Base-by-base conservation (phyloP, 2,797 vertebrate species). In the Sebastes reedi region DNA sequence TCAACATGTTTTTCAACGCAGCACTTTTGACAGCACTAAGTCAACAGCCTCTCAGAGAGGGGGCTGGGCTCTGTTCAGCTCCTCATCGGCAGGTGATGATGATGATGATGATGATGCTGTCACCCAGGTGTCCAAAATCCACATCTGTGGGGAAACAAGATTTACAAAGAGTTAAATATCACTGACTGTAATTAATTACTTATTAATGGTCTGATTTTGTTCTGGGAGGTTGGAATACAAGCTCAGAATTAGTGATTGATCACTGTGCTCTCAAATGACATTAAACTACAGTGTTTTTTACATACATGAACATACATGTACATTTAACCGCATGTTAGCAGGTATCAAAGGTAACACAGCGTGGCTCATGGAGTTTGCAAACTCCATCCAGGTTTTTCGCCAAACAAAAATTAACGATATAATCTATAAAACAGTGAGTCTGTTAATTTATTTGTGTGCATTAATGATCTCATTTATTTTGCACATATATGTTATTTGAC, bases 1-100 rank as follows among this genome's bases (percentile, higher is more conserved):
- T 91, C 90, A 71, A 87, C 89, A 56, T 89, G 93, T 87, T 92
- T 90, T 82, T 88, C 72, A 61, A 65, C 32, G 60, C 70, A 22
- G 66, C 82, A 66, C 77, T 83, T 83, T 75, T 93, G 93, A 94
- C 93, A 88, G 88, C 83, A 81, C 81, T 86, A 84, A 90, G 90
- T 91, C 91, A 91, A 89, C 92, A 89, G 76, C 77, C 29, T 12
- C 72, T 72, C 54, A 2, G 29, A 74, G 56, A 74, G 56, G 30
- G 58, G 72, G 66, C 61, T 24, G 76, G 61, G 72, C 78, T 61
- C 66, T n/a, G 65, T 34, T 88, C 81, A 25, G 75, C 62, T 67
- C 11, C 29, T 77, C 73, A 76, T 77, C 79, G 52, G 65, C 62
- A 8, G 29, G 64, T 42, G 39, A 6, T 42, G 39, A 42, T 42